These are phyloP conservation scores for Osmoderma eremita DNA, from an alignment of 2,888 invertebrate species.

Conservation along the genomic window DNA sequence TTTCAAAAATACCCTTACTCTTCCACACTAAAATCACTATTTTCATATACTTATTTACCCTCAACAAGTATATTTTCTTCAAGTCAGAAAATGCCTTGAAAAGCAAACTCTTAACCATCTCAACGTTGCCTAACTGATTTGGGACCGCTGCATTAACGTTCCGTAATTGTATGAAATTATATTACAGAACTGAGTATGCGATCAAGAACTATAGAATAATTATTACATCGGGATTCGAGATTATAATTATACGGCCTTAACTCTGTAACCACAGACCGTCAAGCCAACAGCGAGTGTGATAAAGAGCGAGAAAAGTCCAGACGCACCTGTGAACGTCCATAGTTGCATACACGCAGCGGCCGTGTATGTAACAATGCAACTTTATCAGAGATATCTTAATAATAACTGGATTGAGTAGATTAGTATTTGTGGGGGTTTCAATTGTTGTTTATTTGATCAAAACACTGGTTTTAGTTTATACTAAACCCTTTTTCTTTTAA, in stretches of 20 bases:
- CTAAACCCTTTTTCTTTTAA: too few relatives aligned
- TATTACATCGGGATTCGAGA: slow-evolving; percentile 61
- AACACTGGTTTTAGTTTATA: too few relatives aligned
- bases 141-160: slow-evolving; percentile 53
- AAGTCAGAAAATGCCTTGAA: too few relatives aligned
- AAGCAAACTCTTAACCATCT: too few relatives aligned
- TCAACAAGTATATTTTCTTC: too few relatives aligned
- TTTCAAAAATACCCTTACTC: too few relatives aligned
- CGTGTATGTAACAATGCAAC: not conserved
- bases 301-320: slow-evolving; percentile 50
- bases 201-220: slow-evolving; percentile 61
- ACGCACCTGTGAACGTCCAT: slow-evolving; percentile 43
- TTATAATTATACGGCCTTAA: slow-evolving; percentile 60
- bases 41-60: too few relatives aligned
- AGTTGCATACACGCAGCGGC: not conserved
- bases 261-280: slow-evolving; percentile 57
- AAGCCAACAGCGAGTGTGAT: slow-evolving; percentile 54
- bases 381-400: slow-evolving; percentile 20
- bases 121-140: slow-evolving; percentile 48
- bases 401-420: slow-evolving; percentile 24
- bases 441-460: slow-evolving; percentile 1
- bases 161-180: slow-evolving; percentile 62
- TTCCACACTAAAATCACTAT: too few relatives aligned
- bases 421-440: slow-evolving; percentile 9
- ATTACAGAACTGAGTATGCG: slow-evolving; percentile 57